Base-by-base conservation (phyloP, 1,140 invertebrate genomes). In the Drepana arcuata region DNA sequence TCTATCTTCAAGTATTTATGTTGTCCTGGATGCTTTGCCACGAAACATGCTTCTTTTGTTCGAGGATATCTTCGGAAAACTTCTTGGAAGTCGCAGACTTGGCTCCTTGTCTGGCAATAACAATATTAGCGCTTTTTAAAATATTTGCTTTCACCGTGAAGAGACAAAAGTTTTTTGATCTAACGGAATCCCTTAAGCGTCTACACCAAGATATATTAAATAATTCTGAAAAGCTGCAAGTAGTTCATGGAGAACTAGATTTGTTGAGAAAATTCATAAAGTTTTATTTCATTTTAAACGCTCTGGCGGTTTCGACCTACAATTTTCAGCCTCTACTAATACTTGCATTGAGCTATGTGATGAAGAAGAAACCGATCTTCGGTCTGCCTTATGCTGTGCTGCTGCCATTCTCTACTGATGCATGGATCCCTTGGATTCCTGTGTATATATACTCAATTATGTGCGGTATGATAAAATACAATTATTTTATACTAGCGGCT, bases 201-300 rank as follows among this genome's bases (percentile, higher is more conserved):
- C 42, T 70, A 2, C 61, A 65, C 24, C n/a, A 42, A 3, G 34
- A 48, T 30, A 44, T 57, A 27, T 25, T 57, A 12, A 33, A 29
- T 1, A 34, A 62, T 14, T 11, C 31, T 1, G 31, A 30, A 9
- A 67, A 74, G 32, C 40, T 11, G 4, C 26, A 48, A 1, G 21
- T 60, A 7, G 45, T 67, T 0, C 52, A 34, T 13, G 16, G 34
- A 10, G 48, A 74, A 15, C 47, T 71, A n/a, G 26, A 44, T 7
- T 40, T 63, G 16, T 23, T 71, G 0, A 65, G 56, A 23, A 32
- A 25, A 4, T 38, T 74, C 2, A 58, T 54, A 0, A 71, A 71
- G 23, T 65, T 63, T 42, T 74, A 65, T 28, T 63, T 69, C 25
- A 29, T 74, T 26, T 30, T 75, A 7, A 75, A 75, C 18, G 38